A percentile compares a stretch with the other conserved stretches of the same genome.
phyloP scores from a whole-genome alignment of 1,140 invertebrate species.

The Agraylea sexmaculata region DNA sequence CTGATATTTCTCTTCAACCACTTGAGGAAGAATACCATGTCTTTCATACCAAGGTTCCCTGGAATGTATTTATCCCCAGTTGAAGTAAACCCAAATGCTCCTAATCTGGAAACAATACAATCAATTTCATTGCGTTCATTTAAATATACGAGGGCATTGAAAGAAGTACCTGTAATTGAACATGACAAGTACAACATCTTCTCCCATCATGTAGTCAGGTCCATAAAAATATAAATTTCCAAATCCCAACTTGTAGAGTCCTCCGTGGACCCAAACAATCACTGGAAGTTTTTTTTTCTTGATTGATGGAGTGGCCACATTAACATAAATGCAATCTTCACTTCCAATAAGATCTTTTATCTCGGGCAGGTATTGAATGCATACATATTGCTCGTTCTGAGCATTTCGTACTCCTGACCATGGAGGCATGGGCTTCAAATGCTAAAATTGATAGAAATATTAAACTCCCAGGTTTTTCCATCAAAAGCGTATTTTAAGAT shows the following conservation, averaged over 20 bases:
- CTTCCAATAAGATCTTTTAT: slow-evolving; percentile 20
- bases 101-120: no score
- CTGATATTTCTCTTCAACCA: slow-evolving; percentile 46
- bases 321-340: slow-evolving; percentile 29
- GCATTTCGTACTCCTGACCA: slow-evolving; percentile 36
- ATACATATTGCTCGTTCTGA: slow-evolving; percentile 25
- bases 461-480: no score
- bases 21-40: slow-evolving; percentile 42
- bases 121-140: no score
- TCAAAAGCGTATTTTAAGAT: no score
- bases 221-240: slow-evolving; percentile 41
- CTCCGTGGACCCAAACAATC: slow-evolving; percentile 55
- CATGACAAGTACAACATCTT: slow-evolving; percentile 52
- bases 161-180: slow-evolving; percentile 60
- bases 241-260: slow-evolving; percentile 46
- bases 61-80: slow-evolving; percentile 42
- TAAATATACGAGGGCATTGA: no score
- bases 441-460: slow-evolving; percentile 31
- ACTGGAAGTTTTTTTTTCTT: slow-evolving; percentile 36
- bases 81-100: slow-evolving; percentile 52
- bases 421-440: slow-evolving; percentile 31
- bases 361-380: slow-evolving; percentile 9
- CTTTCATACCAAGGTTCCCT: slow-evolving; percentile 47
- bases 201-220: slow-evolving; percentile 49
- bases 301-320: slow-evolving; percentile 26